Base-by-base conservation (phyloP, 2,797 vertebrate genomes). In the Anolis apletophallus region DNA sequence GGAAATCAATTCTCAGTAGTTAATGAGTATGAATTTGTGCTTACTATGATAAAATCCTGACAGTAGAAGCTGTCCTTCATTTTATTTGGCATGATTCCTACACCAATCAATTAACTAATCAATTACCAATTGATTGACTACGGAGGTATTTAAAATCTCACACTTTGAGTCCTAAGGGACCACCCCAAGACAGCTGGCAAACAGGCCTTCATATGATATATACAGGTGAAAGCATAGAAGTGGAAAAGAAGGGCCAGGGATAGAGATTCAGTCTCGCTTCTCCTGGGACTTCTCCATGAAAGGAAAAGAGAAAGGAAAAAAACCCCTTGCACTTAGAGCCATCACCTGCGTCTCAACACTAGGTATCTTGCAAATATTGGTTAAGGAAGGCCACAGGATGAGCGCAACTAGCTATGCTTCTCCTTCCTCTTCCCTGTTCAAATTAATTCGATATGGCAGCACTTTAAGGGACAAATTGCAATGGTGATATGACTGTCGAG, bases 1-100 rank as follows among this genome's bases (percentile, higher is more conserved):
- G 55, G 36, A 88, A 83, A 91, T 89, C 78, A 88, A 89, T 89
- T 85, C 89, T 82, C 23, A 83, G 29, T 46, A 88, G 87, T 55
- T 54, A 87, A 40, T 80, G 46, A 13, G 57, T 54, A 50, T 82
- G 52, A 84, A 89, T 52, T 68, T 83, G 81, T 61, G 81, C 75
- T 93, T 90, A 19, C 21, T 59, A 88, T 23, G 64, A 61, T 88
- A 40, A 77, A 84, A 68, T 88, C 85, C 64, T 61, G 55, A 72
- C 5, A 81, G 67, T 16, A 84, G 69, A 90, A 40, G n/a, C 88
- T 61, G 83, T 89, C 0, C 2, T 84, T 90, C 69, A 71, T 78
- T 87, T 91, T 10, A 29, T 1, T 0, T 67, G 36, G 26, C 76
- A 80, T 50, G 85, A 89, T 55, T 79, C 54, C 71, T 74, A 87